A percentile compares a stretch with the other conserved stretches of the same genome.
These are phyloP conservation scores for Neosilurus mollespiculum DNA, from an alignment of 2,797 vertebrate species.

Conservation along the genomic window DNA sequence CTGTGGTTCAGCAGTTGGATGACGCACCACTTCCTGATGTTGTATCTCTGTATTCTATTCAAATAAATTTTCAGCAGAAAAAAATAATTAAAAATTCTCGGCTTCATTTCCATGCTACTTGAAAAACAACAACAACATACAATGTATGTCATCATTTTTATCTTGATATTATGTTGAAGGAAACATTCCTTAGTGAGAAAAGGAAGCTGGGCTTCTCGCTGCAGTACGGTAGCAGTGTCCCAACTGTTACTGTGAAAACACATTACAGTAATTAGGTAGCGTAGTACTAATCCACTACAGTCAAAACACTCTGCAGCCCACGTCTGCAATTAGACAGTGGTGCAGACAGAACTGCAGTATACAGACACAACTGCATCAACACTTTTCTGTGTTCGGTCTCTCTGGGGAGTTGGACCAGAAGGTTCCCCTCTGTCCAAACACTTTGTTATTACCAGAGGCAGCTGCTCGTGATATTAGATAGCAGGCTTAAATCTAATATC, in stretches of 20 bases:
- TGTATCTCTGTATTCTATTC: not conserved
- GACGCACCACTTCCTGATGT: not conserved
- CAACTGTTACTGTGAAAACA: conserved; percentile 49
- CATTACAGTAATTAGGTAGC: conserved; percentile 56
- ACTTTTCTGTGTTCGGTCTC: not conserved
- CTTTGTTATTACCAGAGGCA: not conserved
- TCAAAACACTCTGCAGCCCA: conserved; percentile 45
- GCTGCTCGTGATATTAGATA: not conserved
- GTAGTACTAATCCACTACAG: conserved; percentile 48
- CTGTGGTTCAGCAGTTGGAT: conserved; percentile 6
- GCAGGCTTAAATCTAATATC: not conserved
- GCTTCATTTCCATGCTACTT: not conserved
- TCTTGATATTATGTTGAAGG: not conserved
- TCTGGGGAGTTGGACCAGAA: conserved; percentile 10
- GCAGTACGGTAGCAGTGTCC: conserved; percentile 18
- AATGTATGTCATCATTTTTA: not conserved
- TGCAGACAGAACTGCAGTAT: conserved; percentile 26
- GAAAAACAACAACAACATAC: not conserved
- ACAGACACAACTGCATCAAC: conserved; percentile 30
- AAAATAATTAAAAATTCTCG: not conserved
- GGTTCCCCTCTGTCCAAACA: conserved; percentile 25
- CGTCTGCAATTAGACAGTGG: conserved; percentile 36
- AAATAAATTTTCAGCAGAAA: not conserved
- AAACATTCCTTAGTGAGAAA: not conserved
- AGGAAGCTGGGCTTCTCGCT: conserved; percentile 15